These are phyloP conservation scores for Cotesia typhae DNA, from an alignment of 1,140 invertebrate species.

Conservation along the genomic window DNA sequence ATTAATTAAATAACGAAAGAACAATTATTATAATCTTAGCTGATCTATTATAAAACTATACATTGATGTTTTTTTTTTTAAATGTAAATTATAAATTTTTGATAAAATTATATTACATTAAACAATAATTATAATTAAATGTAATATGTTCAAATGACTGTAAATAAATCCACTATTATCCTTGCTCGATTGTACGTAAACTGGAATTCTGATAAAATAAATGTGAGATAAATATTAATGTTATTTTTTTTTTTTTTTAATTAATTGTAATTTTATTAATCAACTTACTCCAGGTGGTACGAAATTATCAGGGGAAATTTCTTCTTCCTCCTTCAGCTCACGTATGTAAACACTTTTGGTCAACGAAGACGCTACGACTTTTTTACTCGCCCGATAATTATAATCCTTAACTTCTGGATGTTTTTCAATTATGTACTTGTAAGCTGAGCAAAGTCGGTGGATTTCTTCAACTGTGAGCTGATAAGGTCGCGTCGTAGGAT, in stretches of 20 bases:
- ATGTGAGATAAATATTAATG: conserved; percentile 24
- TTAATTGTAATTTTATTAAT: background rate
- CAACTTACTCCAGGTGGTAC: conserved; percentile 35
- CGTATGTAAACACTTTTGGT: conserved; percentile 12
- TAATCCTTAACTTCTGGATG: conserved; percentile 77
- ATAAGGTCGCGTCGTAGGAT: conserved; percentile 74
- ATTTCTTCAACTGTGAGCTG: conserved; percentile 83
- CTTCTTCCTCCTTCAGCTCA: conserved; percentile 26
- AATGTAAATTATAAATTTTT: conserved; percentile 27
- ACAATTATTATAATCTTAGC: no score
- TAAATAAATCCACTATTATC: conserved; percentile 39
- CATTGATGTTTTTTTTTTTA: conserved; percentile 21
- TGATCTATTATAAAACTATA: no score
- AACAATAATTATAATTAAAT: conserved; percentile 6
- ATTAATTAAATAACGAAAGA: no score
- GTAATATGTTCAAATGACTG: conserved; percentile 37
- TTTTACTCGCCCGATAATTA: conserved; percentile 73
- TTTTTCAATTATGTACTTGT: conserved; percentile 75
- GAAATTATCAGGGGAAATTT: conserved; percentile 28
- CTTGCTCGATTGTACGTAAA: conserved; percentile 24
- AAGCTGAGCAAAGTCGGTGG: conserved; percentile 78
- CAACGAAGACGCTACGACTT: conserved; percentile 40
- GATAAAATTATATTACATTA: conserved; percentile 11
- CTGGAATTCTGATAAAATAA: conserved; percentile 28
- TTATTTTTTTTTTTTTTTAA: background rate